Base-by-base conservation (phyloP, 1,140 invertebrate genomes). In the Scaptomyza montana region DNA sequence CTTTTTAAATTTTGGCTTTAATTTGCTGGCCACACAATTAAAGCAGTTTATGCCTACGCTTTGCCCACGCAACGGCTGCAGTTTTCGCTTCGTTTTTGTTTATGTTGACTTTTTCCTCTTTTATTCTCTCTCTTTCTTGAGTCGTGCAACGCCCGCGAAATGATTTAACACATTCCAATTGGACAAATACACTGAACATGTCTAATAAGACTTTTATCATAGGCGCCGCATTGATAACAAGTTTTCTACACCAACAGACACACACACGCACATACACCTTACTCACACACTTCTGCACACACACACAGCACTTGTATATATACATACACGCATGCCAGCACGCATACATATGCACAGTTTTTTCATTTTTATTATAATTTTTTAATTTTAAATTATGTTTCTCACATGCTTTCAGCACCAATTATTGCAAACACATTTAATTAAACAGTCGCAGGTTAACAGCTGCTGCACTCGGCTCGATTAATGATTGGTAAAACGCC, bases 151-250 rank as follows among this genome's bases (percentile, higher is more conserved):
- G 50, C 56, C 61, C 50, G 53, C 66, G 53, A 53, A 45, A 46
- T 53, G 60, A 54, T 50, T 77, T 74, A 65, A 77, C 49, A 67
- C 51, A 74, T 68, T 76, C 71, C 78, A 81, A 82, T 87, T 77
- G 82, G 79, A 82, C 59, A 43, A 68, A 45, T 45, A 72, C 60
- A 43, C 36, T 63, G 59, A 86, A 86, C 84, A 89, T 89, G 79
- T 89, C 84, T 78, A 89, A 82, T 87, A 80, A 87, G 84, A 65
- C 72, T 77, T 78, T 78, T 87, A 87, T 87, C 82, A 86, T 89
- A 87, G 84, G 84, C 82, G 82, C 82, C 82, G 84, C 84, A 87
- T 89, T 87, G 82, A 87, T 87, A 87, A 87, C 82, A 87, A 87
- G 82, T 87, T 87, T 87, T 86, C 68, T 77, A 63, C 82, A 87